phyloP scores from a whole-genome alignment of 2,797 vertebrate species.

The Notolabrus celidotus region DNA sequence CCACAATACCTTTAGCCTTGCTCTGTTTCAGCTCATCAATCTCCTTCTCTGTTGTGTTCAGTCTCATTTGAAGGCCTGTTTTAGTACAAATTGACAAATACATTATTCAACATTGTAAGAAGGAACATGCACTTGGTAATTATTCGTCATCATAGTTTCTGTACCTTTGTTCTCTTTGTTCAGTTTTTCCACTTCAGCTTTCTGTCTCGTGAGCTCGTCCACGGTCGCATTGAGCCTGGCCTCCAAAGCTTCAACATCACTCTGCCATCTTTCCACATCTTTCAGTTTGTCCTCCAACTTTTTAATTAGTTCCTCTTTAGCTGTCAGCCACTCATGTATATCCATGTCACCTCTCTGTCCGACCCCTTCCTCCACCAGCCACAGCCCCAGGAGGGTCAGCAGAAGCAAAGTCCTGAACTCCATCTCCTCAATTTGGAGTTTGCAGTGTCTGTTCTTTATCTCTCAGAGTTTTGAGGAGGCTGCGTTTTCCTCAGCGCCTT shows the following conservation, averaged over 20 bases:
- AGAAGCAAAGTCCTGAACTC: constrained; percentile 10
- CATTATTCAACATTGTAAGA: background rate
- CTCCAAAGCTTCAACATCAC: constrained; percentile 7
- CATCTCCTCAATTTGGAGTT: constrained; percentile 19
- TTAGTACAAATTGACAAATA: background rate
- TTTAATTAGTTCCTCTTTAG: constrained; percentile 17
- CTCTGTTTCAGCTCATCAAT: constrained; percentile 35
- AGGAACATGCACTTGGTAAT: background rate
- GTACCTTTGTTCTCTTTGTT: constrained; percentile 47
- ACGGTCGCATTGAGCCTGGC: constrained; percentile 17
- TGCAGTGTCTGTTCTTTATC: background rate
- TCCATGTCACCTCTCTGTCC: constrained; percentile 32
- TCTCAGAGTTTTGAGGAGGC: background rate
- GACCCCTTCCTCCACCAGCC: constrained; percentile 1
- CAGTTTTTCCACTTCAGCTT: constrained; percentile 33
- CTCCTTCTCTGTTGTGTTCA: constrained; percentile 17
- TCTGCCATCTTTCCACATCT: background rate
- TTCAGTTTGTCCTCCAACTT: constrained; percentile 22
- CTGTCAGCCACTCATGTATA: background rate
- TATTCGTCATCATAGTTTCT: background rate
- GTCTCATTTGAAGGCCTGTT: constrained; percentile 30
- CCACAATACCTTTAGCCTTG: constrained; percentile 78
- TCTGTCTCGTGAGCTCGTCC: constrained; percentile 33
- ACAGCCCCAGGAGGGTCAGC: constrained; percentile 14
- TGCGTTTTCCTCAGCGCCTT: background rate